Conservation (phyloP, 2,888 invertebrate species). For the Archaeoteleia sp. region DNA sequence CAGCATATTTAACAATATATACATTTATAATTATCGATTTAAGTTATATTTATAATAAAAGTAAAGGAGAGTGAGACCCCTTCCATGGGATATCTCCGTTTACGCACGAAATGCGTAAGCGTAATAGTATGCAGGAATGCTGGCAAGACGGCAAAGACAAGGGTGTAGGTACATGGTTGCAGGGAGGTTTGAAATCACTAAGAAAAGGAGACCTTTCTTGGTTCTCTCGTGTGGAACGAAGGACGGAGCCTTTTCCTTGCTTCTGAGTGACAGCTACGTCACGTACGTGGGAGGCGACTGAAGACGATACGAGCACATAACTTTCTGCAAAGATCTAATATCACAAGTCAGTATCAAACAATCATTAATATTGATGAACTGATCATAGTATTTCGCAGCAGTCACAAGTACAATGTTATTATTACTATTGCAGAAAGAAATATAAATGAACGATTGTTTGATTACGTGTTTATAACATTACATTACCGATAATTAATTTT, state of each 20-base stretch:
- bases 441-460: too few relatives aligned
- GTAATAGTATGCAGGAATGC: slow-evolving; percentile 74
- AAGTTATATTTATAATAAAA: too few relatives aligned
- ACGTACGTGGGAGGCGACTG: slow-evolving; percentile 71
- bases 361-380: too few relatives aligned
- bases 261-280: slow-evolving; percentile 71
- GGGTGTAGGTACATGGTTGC: slow-evolving; percentile 63
- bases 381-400: too few relatives aligned
- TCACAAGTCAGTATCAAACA: slow-evolving; percentile 16
- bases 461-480: too few relatives aligned
- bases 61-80: too few relatives aligned
- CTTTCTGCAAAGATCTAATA: slow-evolving; percentile 68
- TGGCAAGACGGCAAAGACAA: slow-evolving; percentile 64
- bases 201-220: slow-evolving; percentile 46
- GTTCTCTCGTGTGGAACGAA: slow-evolving; percentile 48
- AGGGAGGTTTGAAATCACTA: slow-evolving; percentile 66
- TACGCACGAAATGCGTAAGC: slow-evolving; percentile 67
- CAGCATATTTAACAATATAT: too few relatives aligned
- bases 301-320: slow-evolving; percentile 69
- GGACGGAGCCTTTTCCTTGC: slow-evolving; percentile 58
- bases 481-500: too few relatives aligned
- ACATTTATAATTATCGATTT: too few relatives aligned
- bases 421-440: too few relatives aligned
- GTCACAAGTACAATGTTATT: too few relatives aligned
- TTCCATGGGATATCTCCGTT: slow-evolving; percentile 42